Base-by-base conservation (phyloP, 2,797 vertebrate genomes). In the Pithecia hirsuta region DNA sequence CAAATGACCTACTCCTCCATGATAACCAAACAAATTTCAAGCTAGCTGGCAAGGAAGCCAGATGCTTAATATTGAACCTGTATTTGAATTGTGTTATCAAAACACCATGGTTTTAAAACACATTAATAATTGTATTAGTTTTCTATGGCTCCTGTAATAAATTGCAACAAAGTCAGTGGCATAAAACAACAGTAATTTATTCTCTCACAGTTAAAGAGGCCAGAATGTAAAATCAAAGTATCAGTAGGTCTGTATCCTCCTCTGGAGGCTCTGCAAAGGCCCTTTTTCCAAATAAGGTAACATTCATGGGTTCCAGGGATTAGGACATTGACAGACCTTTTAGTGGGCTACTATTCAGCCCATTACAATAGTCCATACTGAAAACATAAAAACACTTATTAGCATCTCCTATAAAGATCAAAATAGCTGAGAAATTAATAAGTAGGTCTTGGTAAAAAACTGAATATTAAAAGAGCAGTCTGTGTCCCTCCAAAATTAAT, bases 1-100 rank as follows among this genome's bases (percentile, higher is more conserved):
- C 13, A 80, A 95, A 89, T 50, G 41, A 80, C 8, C 46, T 75
- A 88, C 20, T 93, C 5, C 30, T 70, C n/a, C 78, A 96, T 81
- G 48, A 90, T 52, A 90, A 96, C 52, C 78, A 82, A 82, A 91
- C 74, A 83, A 76, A 91, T 83, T 90, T 89, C 22, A 95, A 92
- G 64, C n/a, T 41, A 92, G 20, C 24, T 57, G 52, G 85, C 50
- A 83, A 95, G 93, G 81, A 94, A 74, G 11, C 26, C 46, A 81
- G 33, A 61, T 75, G 3, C 41, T 97, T 93, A 89, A 80, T 55
- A 95, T n/a, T 95, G 44, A 48, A 59, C 22, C 33, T 72, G 13
- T 61, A 64, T 33, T 64, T 17, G 6, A 64, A 33, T 64, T 64
- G 14, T 64, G n/a, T 90, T 41, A 46, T 92, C 61, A 92, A 92